phyloP scores from a whole-genome alignment of 2,888 invertebrate genomes.

The Phorcus lineatus region DNA sequence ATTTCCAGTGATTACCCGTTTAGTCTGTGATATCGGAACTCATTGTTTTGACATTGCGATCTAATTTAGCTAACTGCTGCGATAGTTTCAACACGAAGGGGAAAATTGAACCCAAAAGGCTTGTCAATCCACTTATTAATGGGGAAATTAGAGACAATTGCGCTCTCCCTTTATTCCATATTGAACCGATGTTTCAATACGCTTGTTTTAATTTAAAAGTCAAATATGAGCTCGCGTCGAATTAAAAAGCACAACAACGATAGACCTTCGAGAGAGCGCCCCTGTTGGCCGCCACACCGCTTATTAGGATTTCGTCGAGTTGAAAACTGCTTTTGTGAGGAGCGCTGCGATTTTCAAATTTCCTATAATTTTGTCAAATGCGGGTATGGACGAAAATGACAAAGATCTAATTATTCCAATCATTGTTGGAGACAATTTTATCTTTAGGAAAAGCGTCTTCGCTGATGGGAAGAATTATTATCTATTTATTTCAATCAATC shows the following conservation, averaged over 20 bases:
- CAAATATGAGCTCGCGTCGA: slow-evolving; percentile 4
- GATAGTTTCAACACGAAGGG: neutral
- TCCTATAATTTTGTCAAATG: slow-evolving; percentile 19
- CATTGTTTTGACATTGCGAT: slow-evolving; percentile 21
- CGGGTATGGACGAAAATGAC: neutral
- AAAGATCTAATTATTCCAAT: neutral
- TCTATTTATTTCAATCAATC: slow-evolving; percentile 4
- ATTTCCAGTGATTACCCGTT: slow-evolving; percentile 18
- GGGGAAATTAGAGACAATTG: slow-evolving; percentile 22
- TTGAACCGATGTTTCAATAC: slow-evolving; percentile 21
- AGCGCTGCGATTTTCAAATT: neutral
- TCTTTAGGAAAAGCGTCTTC: neutral
- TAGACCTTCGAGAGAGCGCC: neutral
- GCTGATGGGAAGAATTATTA: neutral
- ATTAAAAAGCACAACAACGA: neutral
- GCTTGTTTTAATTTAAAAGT: slow-evolving; percentile 25
- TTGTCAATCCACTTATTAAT: slow-evolving; percentile 19
- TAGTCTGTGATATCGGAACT: slow-evolving; percentile 21
- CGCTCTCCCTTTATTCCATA: slow-evolving; percentile 20
- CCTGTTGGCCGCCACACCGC: neutral
- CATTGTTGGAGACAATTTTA: neutral
- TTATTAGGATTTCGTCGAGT: neutral
- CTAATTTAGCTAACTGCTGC: slow-evolving; percentile 20
- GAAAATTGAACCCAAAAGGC: neutral
- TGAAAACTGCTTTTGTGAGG: neutral